Evolutionary conservation across 2,113 vertebrate genomes (phyloP).

Genomic region (Cyphomyrus discorhynchus): DNA sequence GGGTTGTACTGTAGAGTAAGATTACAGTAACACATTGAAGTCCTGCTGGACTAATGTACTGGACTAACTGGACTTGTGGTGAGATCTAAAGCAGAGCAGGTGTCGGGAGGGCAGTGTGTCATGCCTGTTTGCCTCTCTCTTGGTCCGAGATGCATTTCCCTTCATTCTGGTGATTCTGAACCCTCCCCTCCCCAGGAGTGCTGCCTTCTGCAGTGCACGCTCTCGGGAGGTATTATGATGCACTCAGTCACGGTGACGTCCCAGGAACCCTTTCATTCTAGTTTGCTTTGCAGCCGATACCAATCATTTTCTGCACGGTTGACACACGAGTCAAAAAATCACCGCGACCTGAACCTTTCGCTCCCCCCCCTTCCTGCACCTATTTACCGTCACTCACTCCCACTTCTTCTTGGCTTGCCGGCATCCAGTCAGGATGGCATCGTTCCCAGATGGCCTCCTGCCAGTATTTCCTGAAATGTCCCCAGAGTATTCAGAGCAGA

Average conservation of each 20-base stretch:
- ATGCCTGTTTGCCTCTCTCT: not conserved
- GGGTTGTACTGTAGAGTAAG: not conserved
- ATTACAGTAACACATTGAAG: not conserved
- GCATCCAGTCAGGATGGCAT: not conserved
- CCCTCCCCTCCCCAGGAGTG: not conserved
- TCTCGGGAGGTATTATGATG: not conserved
- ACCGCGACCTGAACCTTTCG: not conserved
- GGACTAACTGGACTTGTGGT: not conserved
- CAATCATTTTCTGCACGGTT: conserved; percentile 1
- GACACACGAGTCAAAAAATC: conserved; percentile 17
- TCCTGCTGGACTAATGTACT: not conserved
- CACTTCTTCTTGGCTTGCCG: not conserved
- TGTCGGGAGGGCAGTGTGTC: not conserved
- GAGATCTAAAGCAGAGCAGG: not conserved
- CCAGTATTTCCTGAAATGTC: not conserved
- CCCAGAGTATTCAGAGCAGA: not conserved
- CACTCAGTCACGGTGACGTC: not conserved
- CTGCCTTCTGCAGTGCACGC: not conserved
- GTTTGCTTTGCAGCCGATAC: conserved; percentile 2
- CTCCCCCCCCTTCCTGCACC: not conserved
- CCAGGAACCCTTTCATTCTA: not conserved
- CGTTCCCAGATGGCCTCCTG: not conserved
- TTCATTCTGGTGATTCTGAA: not conserved
- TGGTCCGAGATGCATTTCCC: not conserved
- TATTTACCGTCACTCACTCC: not conserved